Conservation (phyloP, 2,888 invertebrate species). For the Chloromyia formosa region DNA sequence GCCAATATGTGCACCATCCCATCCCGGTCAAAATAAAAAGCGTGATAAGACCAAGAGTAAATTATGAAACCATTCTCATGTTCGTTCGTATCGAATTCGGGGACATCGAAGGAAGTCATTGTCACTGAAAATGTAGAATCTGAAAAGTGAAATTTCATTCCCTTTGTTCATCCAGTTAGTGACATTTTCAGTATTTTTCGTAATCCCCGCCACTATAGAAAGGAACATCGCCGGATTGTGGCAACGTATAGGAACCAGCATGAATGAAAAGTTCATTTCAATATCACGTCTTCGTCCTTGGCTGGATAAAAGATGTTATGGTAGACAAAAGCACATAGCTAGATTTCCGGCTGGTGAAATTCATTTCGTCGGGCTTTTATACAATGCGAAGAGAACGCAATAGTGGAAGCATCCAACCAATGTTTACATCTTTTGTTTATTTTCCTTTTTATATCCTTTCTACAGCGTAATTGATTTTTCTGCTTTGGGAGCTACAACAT, state of each 20-base stretch:
- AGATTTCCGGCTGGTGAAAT: constrained; percentile 37
- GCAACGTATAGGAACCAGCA: neutral
- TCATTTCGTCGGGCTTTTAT: constrained; percentile 45
- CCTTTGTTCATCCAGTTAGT: neutral
- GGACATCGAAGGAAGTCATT: neutral
- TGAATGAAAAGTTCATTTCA: neutral
- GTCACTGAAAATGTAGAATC: constrained; percentile 12
- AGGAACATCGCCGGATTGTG: no score
- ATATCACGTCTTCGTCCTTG: no score
- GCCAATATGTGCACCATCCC: no score
- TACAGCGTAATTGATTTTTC: constrained; percentile 49
- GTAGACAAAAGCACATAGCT: constrained; percentile 5
- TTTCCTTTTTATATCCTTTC: constrained; percentile 47
- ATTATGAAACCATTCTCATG: neutral
- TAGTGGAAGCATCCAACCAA: constrained; percentile 27
- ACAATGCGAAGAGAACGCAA: neutral
- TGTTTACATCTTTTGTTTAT: constrained; percentile 48
- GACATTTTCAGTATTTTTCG: constrained; percentile 3
- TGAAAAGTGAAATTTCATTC: neutral
- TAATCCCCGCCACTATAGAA: neutral
- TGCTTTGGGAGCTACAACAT: neutral
- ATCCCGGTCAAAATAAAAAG: no score
- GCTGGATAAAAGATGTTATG: no score
- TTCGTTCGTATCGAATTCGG: neutral
- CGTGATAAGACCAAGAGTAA: neutral